A percentile compares a stretch with the other conserved stretches of the same genome.
Conservation (phyloP, 2,113 vertebrate species). For the Cochlearius cochlearius region DNA sequence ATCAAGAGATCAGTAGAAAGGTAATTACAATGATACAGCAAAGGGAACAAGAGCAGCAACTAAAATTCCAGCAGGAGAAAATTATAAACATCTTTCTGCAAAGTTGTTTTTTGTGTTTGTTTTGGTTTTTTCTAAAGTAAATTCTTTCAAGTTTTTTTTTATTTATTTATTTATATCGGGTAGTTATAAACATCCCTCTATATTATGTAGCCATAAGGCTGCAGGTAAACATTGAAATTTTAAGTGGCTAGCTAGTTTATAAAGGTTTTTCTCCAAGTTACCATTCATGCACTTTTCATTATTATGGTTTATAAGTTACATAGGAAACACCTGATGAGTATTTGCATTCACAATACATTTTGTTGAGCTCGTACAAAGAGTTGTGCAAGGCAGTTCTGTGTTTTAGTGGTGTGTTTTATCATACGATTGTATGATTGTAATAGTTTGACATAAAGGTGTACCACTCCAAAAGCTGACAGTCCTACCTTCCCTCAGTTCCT, state of each 20-base stretch:
- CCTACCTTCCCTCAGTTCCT: background rate
- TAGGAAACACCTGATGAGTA: background rate
- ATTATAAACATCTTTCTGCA: background rate
- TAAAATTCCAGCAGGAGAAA: background rate
- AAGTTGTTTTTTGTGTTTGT: background rate
- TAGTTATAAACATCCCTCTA: background rate
- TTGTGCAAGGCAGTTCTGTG: background rate
- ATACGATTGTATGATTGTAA: background rate
- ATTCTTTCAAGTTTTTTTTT: background rate
- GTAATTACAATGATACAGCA: background rate
- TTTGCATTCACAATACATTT: background rate
- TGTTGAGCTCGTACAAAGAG: background rate
- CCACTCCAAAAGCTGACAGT: background rate
- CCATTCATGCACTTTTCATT: background rate
- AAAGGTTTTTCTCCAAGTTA: background rate
- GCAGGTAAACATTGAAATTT: background rate
- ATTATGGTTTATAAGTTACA: background rate
- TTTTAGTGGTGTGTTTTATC: background rate
- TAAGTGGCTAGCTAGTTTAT: background rate
- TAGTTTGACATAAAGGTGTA: background rate
- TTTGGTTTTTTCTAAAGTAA: background rate
- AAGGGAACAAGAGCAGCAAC: background rate
- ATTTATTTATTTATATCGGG: background rate
- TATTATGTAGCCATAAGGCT: background rate
- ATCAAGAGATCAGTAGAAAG: background rate